A percentile compares a stretch with the other conserved stretches of the same genome.
Evolutionary conservation across 2,888 invertebrate species (phyloP).

Genomic region (Morpho achilles): DNA sequence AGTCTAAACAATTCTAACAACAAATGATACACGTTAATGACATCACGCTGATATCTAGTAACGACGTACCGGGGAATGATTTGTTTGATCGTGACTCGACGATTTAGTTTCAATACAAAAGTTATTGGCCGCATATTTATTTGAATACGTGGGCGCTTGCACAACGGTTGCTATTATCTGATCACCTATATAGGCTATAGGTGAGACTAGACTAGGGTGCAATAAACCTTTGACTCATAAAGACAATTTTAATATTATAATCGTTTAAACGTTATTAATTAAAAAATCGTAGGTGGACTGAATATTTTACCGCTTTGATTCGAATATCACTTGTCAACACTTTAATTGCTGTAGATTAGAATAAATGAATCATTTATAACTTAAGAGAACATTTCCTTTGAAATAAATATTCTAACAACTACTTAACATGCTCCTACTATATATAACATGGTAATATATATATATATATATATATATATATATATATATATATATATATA

Average conservation of each 20-base stretch:
- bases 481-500: too few relatives aligned
- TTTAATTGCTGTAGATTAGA: too few relatives aligned
- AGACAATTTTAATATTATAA: neutral
- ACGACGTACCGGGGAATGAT: slow-evolving; percentile 38
- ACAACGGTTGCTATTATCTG: slow-evolving; percentile 53
- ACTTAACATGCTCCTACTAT: too few relatives aligned
- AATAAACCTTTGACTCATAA: slow-evolving; percentile 12
- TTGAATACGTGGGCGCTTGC: slow-evolving; percentile 73
- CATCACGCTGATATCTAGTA: slow-evolving; percentile 32
- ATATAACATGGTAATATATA: too few relatives aligned
- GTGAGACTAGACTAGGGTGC: slow-evolving; percentile 9
- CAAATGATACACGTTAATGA: slow-evolving; percentile 34
- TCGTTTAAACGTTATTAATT: neutral
- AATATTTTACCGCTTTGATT: too few relatives aligned
- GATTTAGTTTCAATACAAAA: slow-evolving; percentile 73
- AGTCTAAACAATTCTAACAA: slow-evolving; percentile 24
- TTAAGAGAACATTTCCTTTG: too few relatives aligned
- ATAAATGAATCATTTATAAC: too few relatives aligned
- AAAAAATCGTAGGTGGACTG: neutral
- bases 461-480: too few relatives aligned
- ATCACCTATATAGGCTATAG: slow-evolving; percentile 34
- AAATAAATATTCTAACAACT: too few relatives aligned
- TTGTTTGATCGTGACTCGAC: slow-evolving; percentile 66
- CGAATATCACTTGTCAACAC: too few relatives aligned
- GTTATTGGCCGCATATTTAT: slow-evolving; percentile 71